Evolutionary conservation across 64 coral and sea anemone genomes (phyloP), one percentile per base, ranked within the genome.

Genomic region (Montipora capricornis): DNA sequence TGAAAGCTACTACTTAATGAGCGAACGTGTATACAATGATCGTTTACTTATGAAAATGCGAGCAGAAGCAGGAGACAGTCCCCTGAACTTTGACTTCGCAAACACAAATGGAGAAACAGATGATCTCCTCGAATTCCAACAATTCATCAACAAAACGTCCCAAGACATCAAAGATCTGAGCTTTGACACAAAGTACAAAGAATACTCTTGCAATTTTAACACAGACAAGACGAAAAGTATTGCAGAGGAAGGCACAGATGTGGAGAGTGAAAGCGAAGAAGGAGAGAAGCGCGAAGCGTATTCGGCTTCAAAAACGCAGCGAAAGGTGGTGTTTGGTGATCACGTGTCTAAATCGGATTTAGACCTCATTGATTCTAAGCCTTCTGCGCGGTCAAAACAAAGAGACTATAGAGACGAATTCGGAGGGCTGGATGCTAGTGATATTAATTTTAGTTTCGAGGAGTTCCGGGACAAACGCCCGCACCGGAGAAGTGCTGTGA

Each of bases 1-100:
- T 11, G 96, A 97, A 67, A 97, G 96, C 24, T 97, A 97, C 59
- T 97, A 97, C 53, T 44, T 97, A 37, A 97, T 97, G 96, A 97
- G 96, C 47, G 96, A 97, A 58, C 71, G 96, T 15, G 89, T 97
- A 11, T 97, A 95, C 78, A 97, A 97, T 48, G 96, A 97, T 73
- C 93, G 96, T 1, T 29, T 97, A 46, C 20, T 95, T 78, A 77
- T 95, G 68, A 89, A 95, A 71, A 93, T 97, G 47, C 84, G 78
- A 44, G 90, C 94, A 70, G 89, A 95, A 20, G 96, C 94, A 49
- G 89, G 87, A 15, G 93, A 66, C 44, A 97, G 96, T 49, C 96
- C 96, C 17, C 55, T 97, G 12, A 89, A 87, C 49, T 97, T 97
- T 89, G 95, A 97, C 78, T 97, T 97, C 71, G 78, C 83, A 17